Conservation (phyloP, 2,888 invertebrate species). For the Nomada goodeniana region DNA sequence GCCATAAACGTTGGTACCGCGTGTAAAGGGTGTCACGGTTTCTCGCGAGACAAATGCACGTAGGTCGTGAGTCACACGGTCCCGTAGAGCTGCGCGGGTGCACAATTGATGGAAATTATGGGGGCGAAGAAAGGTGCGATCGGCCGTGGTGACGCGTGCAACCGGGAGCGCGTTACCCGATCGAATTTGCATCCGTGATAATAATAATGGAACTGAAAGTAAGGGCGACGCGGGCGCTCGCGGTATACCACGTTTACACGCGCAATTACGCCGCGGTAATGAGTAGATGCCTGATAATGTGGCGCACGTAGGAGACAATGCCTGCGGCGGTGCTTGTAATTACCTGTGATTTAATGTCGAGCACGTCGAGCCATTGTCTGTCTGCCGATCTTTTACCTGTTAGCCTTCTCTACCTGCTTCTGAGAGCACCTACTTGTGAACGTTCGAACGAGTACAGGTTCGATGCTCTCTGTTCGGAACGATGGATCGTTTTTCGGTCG, state of each 20-base stretch:
- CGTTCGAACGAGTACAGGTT: neutral
- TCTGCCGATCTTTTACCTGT: conserved; percentile 30
- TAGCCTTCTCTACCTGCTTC: conserved; percentile 18
- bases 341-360: conserved; percentile 53
- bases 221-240: conserved; percentile 26
- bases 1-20: conserved; percentile 34
- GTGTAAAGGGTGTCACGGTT: conserved; percentile 38
- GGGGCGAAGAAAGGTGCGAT: conserved; percentile 34
- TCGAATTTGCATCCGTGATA: conserved; percentile 54
- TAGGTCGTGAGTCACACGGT: conserved; percentile 57
- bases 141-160: neutral
- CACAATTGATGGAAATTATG: conserved; percentile 29
- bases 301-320: conserved; percentile 40
- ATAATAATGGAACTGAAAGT: conserved; percentile 51
- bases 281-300: conserved; percentile 50
- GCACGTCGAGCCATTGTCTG: conserved; percentile 18
- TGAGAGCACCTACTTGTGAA: neutral
- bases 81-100: conserved; percentile 19
- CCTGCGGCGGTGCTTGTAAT: conserved; percentile 41
- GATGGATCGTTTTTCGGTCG: neutral
- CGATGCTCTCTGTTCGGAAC: neutral
- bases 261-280: conserved; percentile 47
- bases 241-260: conserved; percentile 36
- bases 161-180: conserved; percentile 18
- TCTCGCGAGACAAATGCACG: conserved; percentile 31